Evolutionary conservation across 2,888 invertebrate genomes (phyloP).

Genomic region (Ditula angustiorana): DNA sequence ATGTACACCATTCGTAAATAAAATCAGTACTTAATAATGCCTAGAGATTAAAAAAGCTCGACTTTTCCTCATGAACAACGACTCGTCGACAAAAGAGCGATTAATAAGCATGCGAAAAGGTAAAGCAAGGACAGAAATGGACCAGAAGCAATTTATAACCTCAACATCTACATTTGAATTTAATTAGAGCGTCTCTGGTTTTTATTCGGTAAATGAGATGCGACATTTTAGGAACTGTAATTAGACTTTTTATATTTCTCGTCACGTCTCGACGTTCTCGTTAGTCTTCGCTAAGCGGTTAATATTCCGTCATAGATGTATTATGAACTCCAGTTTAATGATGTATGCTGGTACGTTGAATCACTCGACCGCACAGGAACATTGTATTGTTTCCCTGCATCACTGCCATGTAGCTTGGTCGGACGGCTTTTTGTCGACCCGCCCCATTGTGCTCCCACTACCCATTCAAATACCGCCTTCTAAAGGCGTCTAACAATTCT

Average conservation of each 20-base stretch:
- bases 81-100: slow-evolving; percentile 28
- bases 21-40: neutral
- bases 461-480: slow-evolving; percentile 68
- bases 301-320: neutral
- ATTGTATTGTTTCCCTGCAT: slow-evolving; percentile 70
- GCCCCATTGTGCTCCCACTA: slow-evolving; percentile 66
- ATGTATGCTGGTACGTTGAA: slow-evolving; percentile 69
- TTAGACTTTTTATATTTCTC: slow-evolving; percentile 1
- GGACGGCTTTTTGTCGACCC: slow-evolving; percentile 72
- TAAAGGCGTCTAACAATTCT: slow-evolving; percentile 55
- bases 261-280: neutral
- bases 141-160: slow-evolving; percentile 35
- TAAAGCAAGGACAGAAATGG: slow-evolving; percentile 29
- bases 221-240: neutral
- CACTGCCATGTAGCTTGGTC: slow-evolving; percentile 67
- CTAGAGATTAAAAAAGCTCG: slow-evolving; percentile 5
- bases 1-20: neutral
- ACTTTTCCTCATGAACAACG: slow-evolving; percentile 9
- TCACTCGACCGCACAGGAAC: slow-evolving; percentile 76
- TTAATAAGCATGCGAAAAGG: slow-evolving; percentile 33
- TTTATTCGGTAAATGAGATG: slow-evolving; percentile 7
- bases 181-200: slow-evolving; percentile 29
- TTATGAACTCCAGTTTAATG: slow-evolving; percentile 48
- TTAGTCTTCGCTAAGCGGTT: neutral
- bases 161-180: slow-evolving; percentile 32